Evolutionary conservation across 2,113 vertebrate genomes (phyloP), one percentile per base, ranked within the genome.

Genomic region (Zosterops lateralis): DNA sequence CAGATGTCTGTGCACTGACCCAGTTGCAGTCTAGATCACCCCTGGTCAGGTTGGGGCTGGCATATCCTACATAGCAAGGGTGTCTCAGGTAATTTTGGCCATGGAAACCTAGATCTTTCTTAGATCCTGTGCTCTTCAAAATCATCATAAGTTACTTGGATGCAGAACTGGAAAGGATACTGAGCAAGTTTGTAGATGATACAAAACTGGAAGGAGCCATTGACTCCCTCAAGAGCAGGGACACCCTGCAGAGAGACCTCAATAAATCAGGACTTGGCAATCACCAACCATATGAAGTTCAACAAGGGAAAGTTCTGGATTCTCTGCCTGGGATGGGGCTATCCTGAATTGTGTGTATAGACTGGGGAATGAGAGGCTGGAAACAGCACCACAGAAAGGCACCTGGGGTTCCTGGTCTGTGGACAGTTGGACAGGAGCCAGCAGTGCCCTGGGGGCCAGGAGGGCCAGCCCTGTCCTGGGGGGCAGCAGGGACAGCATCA

Each of bases 331-430:
- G 45, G 7, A 15, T 36, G 26, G 72, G 9, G 6, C 31, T 67
- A 3, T 1, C 31, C 31, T 85, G 53, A 4, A 8, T 51, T 51
- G 11, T 58, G 1, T 2, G 1, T 1, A 14, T 1, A 34, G 53
- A 60, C 17, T 44, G 44, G 14, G 12, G 17, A 50, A 51, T 67
- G 83, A 14, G 36, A 36, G 1, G 8, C 21, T 76, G 71, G 53
- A 51, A 21, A 51, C 17, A 76, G 14, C 2, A 1, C 3, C 31
- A 17, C 0, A 2, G 3, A 24, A 57, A n/a, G 24, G 29, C 2
- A 16, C 20, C 4, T 36, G 31, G 26, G 12, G 7, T 5, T n/a
- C n/a, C n/a, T 56, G 48, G 18, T 56, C 9, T 1, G 0, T 22
- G 31, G 3, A 3, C 5, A 67, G 20, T 0, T 58, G 53, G 34